A percentile compares a stretch with the other conserved stretches of the same genome.
Evolutionary conservation across 1,140 invertebrate genomes (phyloP).

Genomic region (Polypedilum pembai): DNA sequence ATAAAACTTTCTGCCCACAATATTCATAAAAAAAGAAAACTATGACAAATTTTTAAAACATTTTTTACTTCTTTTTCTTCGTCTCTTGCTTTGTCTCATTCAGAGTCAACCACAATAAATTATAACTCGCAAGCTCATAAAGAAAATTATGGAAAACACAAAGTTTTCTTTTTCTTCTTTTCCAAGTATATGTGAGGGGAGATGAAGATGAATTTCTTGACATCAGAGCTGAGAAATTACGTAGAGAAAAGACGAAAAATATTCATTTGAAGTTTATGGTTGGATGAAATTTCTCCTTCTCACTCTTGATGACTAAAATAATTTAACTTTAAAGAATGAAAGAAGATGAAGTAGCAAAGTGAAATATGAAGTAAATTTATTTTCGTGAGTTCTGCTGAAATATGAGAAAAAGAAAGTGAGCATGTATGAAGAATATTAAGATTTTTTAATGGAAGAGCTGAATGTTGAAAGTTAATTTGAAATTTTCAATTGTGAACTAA

Average conservation of each 20-base stretch:
- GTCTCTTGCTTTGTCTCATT: not conserved
- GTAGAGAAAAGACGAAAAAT: constrained; percentile 4
- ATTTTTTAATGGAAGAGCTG: no score
- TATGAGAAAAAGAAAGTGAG: no score
- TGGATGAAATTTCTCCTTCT: no score
- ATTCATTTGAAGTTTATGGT: no score
- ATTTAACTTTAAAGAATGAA: no score
- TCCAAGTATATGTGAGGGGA: not conserved
- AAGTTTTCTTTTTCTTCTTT: constrained; percentile 1
- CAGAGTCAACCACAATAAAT: constrained; percentile 21
- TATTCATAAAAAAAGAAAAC: not conserved
- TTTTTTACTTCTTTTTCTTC: not conserved
- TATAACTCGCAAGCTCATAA: constrained; percentile 1
- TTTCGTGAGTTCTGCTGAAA: no score
- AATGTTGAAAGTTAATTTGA: no score
- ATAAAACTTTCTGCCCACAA: not conserved
- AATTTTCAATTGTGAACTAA: no score
- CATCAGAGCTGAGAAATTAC: not conserved
- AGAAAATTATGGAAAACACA: constrained; percentile 25
- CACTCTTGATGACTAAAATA: no score
- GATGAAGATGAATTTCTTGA: constrained; percentile 20
- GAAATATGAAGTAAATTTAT: no score
- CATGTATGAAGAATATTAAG: no score
- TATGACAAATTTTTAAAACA: not conserved
- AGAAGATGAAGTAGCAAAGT: no score